These are phyloP conservation scores for Chorisops tibialis DNA, from an alignment of 2,888 invertebrate species.

Conservation along the genomic window DNA sequence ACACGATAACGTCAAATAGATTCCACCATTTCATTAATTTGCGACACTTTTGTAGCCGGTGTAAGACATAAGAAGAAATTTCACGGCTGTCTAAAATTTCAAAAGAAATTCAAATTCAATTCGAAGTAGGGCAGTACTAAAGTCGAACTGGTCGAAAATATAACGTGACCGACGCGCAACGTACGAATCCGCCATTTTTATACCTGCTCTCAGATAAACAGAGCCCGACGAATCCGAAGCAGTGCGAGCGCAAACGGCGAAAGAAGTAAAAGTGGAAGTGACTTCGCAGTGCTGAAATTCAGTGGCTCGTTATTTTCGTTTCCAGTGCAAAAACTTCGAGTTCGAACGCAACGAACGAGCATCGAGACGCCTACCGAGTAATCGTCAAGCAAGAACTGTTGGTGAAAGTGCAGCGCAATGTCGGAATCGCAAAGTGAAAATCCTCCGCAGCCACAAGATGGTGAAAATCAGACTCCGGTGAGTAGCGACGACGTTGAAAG, in stretches of 20 bases:
- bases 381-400: neutral
- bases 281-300: conserved; percentile 8
- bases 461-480: conserved; percentile 24
- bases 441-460: conserved; percentile 20
- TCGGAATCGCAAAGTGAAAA: conserved; percentile 24
- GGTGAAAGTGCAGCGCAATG: conserved; percentile 11
- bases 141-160: neutral
- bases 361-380: neutral
- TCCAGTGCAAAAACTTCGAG: neutral
- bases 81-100: no score
- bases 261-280: conserved; percentile 7
- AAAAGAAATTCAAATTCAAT: neutral
- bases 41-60: no score
- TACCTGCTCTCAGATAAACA: conserved; percentile 21
- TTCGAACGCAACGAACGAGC: neutral
- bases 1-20: no score
- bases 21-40: no score
- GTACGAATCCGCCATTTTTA: conserved; percentile 21
- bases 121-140: neutral
- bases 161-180: neutral
- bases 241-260: conserved; percentile 20
- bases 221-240: conserved; percentile 3
- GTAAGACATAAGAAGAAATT: no score
- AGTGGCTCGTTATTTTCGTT: neutral
- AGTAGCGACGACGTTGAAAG: conserved; percentile 2